phyloP scores from a whole-genome alignment of 1,140 invertebrate genomes.

The Zaprionus capensis region DNA sequence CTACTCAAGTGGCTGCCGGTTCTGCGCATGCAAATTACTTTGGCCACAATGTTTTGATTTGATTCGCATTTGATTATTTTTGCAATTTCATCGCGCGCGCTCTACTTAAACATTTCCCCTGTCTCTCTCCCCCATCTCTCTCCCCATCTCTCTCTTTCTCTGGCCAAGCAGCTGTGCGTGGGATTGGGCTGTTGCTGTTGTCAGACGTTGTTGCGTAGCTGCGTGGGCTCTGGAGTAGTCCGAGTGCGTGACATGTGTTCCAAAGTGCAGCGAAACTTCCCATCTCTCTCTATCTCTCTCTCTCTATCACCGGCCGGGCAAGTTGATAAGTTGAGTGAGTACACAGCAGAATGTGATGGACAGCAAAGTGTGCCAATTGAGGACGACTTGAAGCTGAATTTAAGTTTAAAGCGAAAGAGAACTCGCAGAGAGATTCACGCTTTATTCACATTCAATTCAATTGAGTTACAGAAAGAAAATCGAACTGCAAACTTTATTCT shows the following conservation, averaged over 20 bases:
- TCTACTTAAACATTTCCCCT: conserved; percentile 56
- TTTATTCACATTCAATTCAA: background rate
- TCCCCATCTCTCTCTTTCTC: background rate
- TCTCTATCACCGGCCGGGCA: background rate
- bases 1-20: conserved; percentile 38
- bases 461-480: background rate
- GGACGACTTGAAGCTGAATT: background rate
- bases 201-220: conserved; percentile 40
- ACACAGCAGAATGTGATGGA: background rate
- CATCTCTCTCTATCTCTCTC: background rate
- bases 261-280: conserved; percentile 45
- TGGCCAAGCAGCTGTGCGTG: conserved; percentile 50
- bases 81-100: conserved; percentile 43
- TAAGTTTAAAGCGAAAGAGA: background rate
- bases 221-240: conserved; percentile 52
- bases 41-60: conserved; percentile 78
- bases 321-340: too few relatives aligned
- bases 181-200: conserved; percentile 42
- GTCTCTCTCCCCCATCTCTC: conserved; percentile 10
- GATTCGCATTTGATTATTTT: conserved; percentile 78
- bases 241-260: conserved; percentile 75
- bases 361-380: conserved; percentile 3
- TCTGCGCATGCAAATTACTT: conserved; percentile 73
- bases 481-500: background rate
- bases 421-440: background rate